Evolutionary conservation across 1,140 invertebrate genomes (phyloP), one percentile per base, ranked within the genome.

Genomic region (Archegozetes longisetosus): DNA sequence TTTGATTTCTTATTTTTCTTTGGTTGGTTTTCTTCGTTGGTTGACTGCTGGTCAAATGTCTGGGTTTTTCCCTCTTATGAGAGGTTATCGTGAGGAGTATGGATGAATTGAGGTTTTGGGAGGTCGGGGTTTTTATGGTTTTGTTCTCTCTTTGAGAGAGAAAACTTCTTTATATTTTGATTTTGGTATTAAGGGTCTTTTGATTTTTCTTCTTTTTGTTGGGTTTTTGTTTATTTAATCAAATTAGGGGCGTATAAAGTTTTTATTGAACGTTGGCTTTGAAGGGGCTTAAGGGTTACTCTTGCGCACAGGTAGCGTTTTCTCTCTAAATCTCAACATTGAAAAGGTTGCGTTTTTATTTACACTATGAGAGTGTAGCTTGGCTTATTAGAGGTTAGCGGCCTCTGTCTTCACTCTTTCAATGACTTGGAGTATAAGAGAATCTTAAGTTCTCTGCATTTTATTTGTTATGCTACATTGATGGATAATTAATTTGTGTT

Each of bases 1-100:
- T 47, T n/a, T 47, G 46, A 14, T 47, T 72, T 47, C n/a, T 14
- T 47, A n/a, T 47, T 14, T 14, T 47, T 14, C n/a, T 14, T 14
- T 47, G n/a, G n/a, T 14, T 14, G n/a, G 14, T 47, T 47, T n/a
- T 47, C n/a, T 47, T 47, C n/a, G 14, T 14, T 47, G 14, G 14
- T 47, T 47, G 46, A 47, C n/a, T 47, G 14, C 46, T 14, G 14
- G 14, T 47, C n/a, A 14, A 14, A n/a, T 14, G 46, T 47, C n/a
- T 47, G 14, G 14, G 14, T 14, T n/a, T 47, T 14, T 14, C n/a
- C 14, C n/a, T 47, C n/a, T n/a, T 47, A 47, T 14, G 14, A 14
- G 14, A 14, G 14, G 14, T n/a, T 47, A 47, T 47, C 14, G n/a
- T 14, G 46, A n/a, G 14, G 46, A 47, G 46, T 47, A 47, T 47